Percentiles rank a stretch among this genome's conserved stretches.
Evolutionary conservation across 2,797 vertebrate species (phyloP).

Genomic region (Cossypha caffra): DNA sequence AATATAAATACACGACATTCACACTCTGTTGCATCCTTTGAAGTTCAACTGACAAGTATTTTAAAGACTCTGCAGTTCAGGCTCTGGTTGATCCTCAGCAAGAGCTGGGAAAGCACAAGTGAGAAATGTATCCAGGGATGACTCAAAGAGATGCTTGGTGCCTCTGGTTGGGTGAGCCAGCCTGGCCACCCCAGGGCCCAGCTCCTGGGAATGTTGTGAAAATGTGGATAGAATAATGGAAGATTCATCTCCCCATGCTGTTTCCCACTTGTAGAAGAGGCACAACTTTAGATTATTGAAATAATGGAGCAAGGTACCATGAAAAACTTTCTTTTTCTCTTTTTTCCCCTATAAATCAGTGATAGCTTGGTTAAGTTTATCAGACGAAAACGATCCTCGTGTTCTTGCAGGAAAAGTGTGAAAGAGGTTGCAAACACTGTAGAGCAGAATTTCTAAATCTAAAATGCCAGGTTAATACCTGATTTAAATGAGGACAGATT

Average conservation of each 20-base stretch:
- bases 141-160: not conserved
- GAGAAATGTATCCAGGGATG: rapidly evolving
- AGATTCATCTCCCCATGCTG: rapidly evolving
- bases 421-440: conserved; percentile 2
- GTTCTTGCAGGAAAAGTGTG: not conserved
- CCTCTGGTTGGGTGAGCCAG: not conserved
- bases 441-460: not conserved
- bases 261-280: not conserved
- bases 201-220: not conserved
- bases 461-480: not conserved
- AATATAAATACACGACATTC: not conserved
- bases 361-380: not conserved
- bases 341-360: not conserved
- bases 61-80: not conserved
- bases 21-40: not conserved
- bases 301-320: not conserved
- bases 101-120: not conserved
- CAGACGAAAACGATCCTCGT: not conserved
- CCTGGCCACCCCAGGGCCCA: rapidly evolving
- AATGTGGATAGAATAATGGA: not conserved
- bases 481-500: conserved; percentile 19
- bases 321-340: not conserved
- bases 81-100: not conserved
- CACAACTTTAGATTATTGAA: not conserved
- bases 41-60: not conserved